Evolutionary conservation across 2,113 vertebrate species (phyloP).

Genomic region (Sphyrna mokarran): DNA sequence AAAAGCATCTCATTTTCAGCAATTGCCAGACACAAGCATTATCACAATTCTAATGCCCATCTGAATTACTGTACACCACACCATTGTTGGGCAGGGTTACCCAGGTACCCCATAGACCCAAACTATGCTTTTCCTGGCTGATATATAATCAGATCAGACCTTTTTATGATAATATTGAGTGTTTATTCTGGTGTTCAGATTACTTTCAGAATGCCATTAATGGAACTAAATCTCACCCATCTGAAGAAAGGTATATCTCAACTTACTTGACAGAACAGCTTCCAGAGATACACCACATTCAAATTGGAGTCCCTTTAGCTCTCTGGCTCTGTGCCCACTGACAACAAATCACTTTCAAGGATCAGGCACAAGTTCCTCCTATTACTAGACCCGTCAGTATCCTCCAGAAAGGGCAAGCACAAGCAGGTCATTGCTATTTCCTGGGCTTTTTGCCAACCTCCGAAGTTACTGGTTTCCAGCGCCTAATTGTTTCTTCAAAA

Average conservation of each 20-base stretch:
- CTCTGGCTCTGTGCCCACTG: background rate
- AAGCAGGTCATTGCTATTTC: background rate
- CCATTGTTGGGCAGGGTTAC: background rate
- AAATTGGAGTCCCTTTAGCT: background rate
- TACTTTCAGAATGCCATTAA: background rate
- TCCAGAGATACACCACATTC: background rate
- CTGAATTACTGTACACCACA: background rate
- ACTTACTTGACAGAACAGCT: background rate
- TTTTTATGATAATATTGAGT: background rate
- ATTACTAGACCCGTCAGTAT: background rate
- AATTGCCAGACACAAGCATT: background rate
- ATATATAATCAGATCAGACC: background rate
- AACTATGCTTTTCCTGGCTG: background rate
- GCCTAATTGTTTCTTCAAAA: background rate
- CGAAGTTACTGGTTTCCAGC: background rate
- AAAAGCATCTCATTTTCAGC: background rate
- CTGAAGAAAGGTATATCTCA: background rate
- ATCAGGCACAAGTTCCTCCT: background rate
- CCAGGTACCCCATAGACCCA: background rate
- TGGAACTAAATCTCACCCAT: background rate
- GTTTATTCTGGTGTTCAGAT: background rate
- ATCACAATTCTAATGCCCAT: background rate
- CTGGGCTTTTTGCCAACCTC: background rate
- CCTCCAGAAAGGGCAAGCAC: background rate
- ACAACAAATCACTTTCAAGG: background rate